phyloP scores from a whole-genome alignment of 2,888 invertebrate species.

The Melipona bicolor region DNA sequence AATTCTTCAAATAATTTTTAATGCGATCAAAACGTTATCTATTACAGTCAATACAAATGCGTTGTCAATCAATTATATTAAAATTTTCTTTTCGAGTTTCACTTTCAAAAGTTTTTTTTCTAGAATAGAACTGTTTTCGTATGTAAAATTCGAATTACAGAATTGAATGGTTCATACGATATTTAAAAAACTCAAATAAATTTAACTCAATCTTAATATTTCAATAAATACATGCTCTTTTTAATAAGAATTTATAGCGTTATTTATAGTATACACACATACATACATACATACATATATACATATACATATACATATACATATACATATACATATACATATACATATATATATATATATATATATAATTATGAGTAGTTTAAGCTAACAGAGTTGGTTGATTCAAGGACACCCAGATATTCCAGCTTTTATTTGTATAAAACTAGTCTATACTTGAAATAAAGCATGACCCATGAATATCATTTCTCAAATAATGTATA shows the following conservation, averaged over 20 bases:
- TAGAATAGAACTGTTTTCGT: background rate
- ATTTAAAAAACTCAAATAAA: background rate
- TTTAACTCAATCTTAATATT: background rate
- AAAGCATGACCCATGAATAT: slow-evolving; percentile 60
- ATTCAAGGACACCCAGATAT: slow-evolving; percentile 32
- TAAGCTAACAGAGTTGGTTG: background rate
- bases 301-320: too few relatives aligned
- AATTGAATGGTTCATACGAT: background rate
- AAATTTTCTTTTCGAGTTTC: too few relatives aligned
- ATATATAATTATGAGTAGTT: background rate
- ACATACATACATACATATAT: too few relatives aligned
- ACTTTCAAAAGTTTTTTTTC: too few relatives aligned
- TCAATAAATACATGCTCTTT: background rate
- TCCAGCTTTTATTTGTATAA: slow-evolving; percentile 35
- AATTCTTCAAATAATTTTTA: background rate
- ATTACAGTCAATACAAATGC: background rate
- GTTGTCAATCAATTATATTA: background rate
- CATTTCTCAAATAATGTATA: slow-evolving; percentile 47
- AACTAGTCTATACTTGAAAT: slow-evolving; percentile 56
- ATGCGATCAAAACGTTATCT: background rate
- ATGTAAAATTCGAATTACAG: background rate
- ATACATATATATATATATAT: too few relatives aligned
- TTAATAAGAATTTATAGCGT: too few relatives aligned
- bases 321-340: too few relatives aligned
- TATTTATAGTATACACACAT: too few relatives aligned